A percentile compares a stretch with the other conserved stretches of the same genome.
Conservation (phyloP, 2,797 vertebrate genomes). For the Channallabes apus region DNA sequence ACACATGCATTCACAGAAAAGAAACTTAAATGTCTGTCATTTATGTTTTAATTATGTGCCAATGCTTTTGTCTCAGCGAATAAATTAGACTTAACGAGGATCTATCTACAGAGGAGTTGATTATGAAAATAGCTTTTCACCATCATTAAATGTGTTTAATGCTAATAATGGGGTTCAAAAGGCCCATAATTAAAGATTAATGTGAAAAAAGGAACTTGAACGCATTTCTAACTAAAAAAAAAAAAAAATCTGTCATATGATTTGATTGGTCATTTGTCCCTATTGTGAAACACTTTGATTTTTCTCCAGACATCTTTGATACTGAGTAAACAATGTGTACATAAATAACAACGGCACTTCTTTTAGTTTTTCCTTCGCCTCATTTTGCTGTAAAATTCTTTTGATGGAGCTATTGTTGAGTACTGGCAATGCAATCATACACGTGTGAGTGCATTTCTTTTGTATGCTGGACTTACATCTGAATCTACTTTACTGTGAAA, state of each 20-base stretch:
- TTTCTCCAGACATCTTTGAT: neutral
- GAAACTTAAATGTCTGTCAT: constrained; percentile 6
- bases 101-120: constrained; percentile 9
- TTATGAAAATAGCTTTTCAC: constrained; percentile 27
- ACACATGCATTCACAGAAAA: neutral
- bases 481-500: constrained; percentile 16
- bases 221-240: neutral
- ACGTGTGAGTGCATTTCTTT: constrained; percentile 23
- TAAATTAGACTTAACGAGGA: constrained; percentile 32
- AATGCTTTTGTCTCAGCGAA: constrained; percentile 13
- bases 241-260: neutral
- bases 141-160: neutral
- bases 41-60: neutral
- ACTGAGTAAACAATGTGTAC: neutral
- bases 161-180: constrained; percentile 8
- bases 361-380: neutral
- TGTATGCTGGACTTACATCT: neutral
- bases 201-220: constrained; percentile 1
- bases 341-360: neutral
- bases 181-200: neutral
- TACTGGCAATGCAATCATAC: constrained; percentile 7
- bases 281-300: neutral
- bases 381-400: neutral
- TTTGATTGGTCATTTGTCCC: constrained; percentile 26
- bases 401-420: constrained; percentile 13